A percentile compares a stretch with the other conserved stretches of the same genome.
Evolutionary conservation across 2,888 invertebrate species (phyloP).

Genomic region (Antheraea assamensis): DNA sequence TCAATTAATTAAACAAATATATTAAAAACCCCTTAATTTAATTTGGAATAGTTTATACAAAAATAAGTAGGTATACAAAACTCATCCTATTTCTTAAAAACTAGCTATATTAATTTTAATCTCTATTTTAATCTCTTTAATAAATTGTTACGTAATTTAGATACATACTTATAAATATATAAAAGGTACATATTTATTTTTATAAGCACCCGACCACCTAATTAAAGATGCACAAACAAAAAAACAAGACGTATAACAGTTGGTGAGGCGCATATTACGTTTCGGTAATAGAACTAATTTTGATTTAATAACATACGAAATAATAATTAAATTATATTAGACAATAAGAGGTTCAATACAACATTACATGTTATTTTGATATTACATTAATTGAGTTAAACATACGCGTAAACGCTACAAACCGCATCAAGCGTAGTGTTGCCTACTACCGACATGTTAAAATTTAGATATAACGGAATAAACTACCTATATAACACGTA

Average conservation of each 20-base stretch:
- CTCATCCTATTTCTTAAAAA: not conserved
- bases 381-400: not conserved
- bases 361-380: not conserved
- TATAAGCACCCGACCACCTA: not conserved
- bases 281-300: not conserved
- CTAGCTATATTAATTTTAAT: not conserved
- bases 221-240: not conserved
- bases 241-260: not conserved
- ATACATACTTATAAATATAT: not conserved
- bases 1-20: too few relatives aligned
- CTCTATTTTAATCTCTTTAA: not conserved
- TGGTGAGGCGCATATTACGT: not conserved
- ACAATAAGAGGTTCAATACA: not conserved
- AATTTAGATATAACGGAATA: conserved; percentile 24
- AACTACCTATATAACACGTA: conserved; percentile 13
- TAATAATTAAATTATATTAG: too few relatives aligned
- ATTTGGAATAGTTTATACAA: too few relatives aligned
- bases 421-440: conserved; percentile 32
- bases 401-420: not conserved
- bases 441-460: conserved; percentile 28
- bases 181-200: not conserved
- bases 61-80: too few relatives aligned
- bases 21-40: too few relatives aligned
- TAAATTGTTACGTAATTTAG: not conserved
- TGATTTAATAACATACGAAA: not conserved